A percentile compares a stretch with the other conserved stretches of the same genome.
phyloP scores from a whole-genome alignment of 64 coral and sea anemone species.

The Exaiptasia diaphana region DNA sequence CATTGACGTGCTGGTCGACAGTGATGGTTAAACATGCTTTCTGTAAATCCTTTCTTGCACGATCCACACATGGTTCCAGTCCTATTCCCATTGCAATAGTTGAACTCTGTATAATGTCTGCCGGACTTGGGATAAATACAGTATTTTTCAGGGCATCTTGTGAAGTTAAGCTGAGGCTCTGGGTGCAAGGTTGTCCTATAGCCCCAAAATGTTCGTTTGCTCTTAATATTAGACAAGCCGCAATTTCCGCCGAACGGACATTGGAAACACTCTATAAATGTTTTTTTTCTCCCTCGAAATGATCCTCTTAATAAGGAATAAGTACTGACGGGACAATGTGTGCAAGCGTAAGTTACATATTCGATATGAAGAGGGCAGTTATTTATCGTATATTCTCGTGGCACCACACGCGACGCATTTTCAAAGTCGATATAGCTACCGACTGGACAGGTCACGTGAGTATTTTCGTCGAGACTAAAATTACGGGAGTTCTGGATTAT shows the following conservation, averaged over 20 bases:
- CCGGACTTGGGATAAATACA: conserved; percentile 1
- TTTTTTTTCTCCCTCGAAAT: neutral
- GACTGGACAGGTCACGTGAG: neutral
- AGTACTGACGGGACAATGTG: conserved; percentile 8
- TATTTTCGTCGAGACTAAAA: too few species aligned
- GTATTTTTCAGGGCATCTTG: conserved; percentile 39
- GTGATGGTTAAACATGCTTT: conserved; percentile 17
- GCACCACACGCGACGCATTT: neutral
- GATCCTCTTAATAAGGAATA: conserved; percentile 49
- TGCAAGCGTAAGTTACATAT: conserved; percentile 5
- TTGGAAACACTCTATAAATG: neutral
- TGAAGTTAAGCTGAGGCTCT: conserved; percentile 21
- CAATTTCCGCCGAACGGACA: conserved; percentile 63
- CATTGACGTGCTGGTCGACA: conserved; percentile 1
- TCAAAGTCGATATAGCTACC: conserved; percentile 14
- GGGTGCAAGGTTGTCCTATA: neutral
- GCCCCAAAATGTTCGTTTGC: conserved; percentile 53
- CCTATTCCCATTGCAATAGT: conserved; percentile 52
- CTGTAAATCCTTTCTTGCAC: conserved; percentile 39
- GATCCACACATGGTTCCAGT: conserved; percentile 47
- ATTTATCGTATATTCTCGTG: conserved; percentile 7
- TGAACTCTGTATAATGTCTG: neutral
- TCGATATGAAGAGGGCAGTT: neutral
- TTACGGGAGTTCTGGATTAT: too few species aligned
- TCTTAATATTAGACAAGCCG: neutral